Evolutionary conservation across 2,797 vertebrate species (phyloP), one percentile per base, ranked within the genome.

Genomic region (Mormyrus proboscirostris): DNA sequence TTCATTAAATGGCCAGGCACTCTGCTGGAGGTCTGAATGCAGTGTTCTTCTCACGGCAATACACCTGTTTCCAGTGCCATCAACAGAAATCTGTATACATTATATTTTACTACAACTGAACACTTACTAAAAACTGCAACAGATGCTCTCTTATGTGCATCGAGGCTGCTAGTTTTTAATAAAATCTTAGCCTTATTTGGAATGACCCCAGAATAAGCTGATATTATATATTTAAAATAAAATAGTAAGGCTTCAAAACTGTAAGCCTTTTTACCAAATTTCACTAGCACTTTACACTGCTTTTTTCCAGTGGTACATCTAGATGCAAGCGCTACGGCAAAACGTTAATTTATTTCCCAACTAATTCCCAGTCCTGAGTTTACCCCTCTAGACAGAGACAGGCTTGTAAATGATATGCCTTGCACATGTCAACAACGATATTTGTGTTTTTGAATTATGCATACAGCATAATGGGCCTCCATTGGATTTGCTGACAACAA

Each of bases 381-480:
- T 90, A 92, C 90, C 89, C 89, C 88, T 87, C 89, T 90, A 91
- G 89, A 90, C 90, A 88, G 83, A 90, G 91, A 88, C 82, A 76
- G 79, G 88, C 89, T 91, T 91, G 91, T 91, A 92, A 89, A 93
- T 91, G 73, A 90, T 92, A 91, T 90, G 91, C 91, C 90, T 91
- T 90, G 88, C 89, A 91, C 88, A 89, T 91, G 90, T 92, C 92
- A 93, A 93, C 92, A 93, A 90, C 86, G 87, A 91, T 91, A 93
- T 93, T 92, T 93, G 91, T 92, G 90, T 92, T 91, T 92, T 90
- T 92, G 92, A 93, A 92, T 92, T 90, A 92, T 93, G 90, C 91
- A 92, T 92, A 92, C 44, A 86, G 87, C 88, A 91, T 90, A 93
- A 92, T 90, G 90, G 89, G 84, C 87, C 90, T 89, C 89, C 76